Conservation (phyloP, 2,797 vertebrate species). For the Ctenochaetus hawaiiensis region DNA sequence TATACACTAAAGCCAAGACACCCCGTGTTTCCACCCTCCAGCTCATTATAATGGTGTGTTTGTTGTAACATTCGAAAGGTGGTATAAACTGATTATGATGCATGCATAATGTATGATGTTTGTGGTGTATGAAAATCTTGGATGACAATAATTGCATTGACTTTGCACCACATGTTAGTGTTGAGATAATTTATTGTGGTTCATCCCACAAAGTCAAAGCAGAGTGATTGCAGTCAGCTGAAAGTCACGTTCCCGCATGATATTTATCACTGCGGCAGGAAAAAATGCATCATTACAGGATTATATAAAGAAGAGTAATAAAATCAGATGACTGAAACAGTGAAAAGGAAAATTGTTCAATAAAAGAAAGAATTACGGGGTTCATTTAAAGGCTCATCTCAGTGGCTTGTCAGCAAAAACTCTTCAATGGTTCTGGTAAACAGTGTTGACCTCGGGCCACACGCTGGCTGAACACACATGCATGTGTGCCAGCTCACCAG, state of each 20-base stretch:
- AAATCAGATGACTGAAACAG: not conserved
- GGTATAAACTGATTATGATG: not conserved
- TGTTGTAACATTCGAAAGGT: not conserved
- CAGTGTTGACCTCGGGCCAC: slow-evolving; percentile 28
- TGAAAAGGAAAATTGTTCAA: not conserved
- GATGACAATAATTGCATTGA: not conserved
- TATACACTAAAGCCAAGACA: not conserved
- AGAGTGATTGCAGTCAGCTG: slow-evolving; percentile 11
- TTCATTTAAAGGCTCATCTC: slow-evolving; percentile 6
- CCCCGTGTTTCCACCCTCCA: not conserved
- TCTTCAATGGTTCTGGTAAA: slow-evolving; percentile 6
- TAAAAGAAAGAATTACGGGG: not conserved
- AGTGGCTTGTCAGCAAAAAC: not conserved
- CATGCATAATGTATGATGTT: not conserved
- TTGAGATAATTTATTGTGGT: not conserved
- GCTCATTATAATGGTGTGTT: not conserved
- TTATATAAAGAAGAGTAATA: not conserved
- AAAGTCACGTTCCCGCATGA: not conserved
- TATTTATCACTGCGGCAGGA: not conserved
- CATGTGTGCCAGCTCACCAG: slow-evolving; percentile 27
- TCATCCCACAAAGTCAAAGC: not conserved
- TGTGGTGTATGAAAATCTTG: not conserved
- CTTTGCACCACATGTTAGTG: not conserved
- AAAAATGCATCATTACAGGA: not conserved
- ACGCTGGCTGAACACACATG: slow-evolving; percentile 23